phyloP scores from a whole-genome alignment of 2,888 invertebrate species.

The Leucozona laternaria region DNA sequence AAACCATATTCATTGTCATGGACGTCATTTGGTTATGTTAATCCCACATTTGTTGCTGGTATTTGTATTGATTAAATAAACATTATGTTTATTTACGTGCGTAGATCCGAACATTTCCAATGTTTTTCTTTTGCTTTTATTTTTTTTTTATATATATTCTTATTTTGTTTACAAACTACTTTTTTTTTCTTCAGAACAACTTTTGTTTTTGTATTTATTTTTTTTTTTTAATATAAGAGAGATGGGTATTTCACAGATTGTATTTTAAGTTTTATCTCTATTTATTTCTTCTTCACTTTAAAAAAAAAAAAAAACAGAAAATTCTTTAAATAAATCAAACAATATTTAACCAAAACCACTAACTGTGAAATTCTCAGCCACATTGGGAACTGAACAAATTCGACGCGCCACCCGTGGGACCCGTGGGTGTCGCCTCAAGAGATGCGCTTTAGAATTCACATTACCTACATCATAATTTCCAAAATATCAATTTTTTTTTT shows the following conservation, averaged over 20 bases:
- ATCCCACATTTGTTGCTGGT: slow-evolving; percentile 45
- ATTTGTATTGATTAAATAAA: slow-evolving; percentile 40
- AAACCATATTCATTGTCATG: slow-evolving; percentile 83
- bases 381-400: slow-evolving; percentile 66
- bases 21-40: slow-evolving; percentile 79
- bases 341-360: slow-evolving; percentile 9
- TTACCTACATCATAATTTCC: slow-evolving; percentile 29
- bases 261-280: slow-evolving; percentile 25
- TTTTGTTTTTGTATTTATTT: not conserved
- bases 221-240: not conserved
- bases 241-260: not conserved
- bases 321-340: slow-evolving; percentile 16
- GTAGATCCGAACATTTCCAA: slow-evolving; percentile 58
- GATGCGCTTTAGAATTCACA: slow-evolving; percentile 27
- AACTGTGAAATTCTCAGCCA: slow-evolving; percentile 51
- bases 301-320: slow-evolving; percentile 8
- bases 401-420: slow-evolving; percentile 33
- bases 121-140: slow-evolving; percentile 8
- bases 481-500: slow-evolving; percentile 34
- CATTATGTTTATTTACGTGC: slow-evolving; percentile 35
- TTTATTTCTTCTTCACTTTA: slow-evolving; percentile 43
- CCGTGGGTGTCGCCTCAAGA: slow-evolving; percentile 49
- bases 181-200: not conserved
- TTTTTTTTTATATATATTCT: slow-evolving; percentile 4
- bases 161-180: slow-evolving; percentile 22